Evolutionary conservation across 2,113 vertebrate species (phyloP).

Genomic region (Oophaga pumilio): DNA sequence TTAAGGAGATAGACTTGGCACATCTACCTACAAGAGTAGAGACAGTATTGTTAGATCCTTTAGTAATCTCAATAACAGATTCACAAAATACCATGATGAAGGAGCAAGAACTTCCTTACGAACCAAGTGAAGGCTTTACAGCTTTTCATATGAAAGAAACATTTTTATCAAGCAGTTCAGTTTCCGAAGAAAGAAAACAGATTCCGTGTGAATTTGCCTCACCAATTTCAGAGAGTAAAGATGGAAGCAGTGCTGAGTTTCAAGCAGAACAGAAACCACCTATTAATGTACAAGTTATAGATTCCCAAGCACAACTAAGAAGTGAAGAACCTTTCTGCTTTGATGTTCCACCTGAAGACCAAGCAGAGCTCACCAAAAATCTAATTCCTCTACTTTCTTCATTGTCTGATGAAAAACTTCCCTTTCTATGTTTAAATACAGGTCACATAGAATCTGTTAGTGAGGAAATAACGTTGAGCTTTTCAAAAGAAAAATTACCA

Average conservation of each 20-base stretch:
- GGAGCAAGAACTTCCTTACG: slow-evolving; percentile 63
- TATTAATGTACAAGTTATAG: slow-evolving; percentile 70
- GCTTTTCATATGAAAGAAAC: slow-evolving; percentile 62
- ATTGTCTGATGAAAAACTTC: slow-evolving; percentile 67
- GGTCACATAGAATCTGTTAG: slow-evolving; percentile 60
- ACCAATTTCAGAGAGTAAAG: slow-evolving; percentile 60
- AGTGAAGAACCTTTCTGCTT: slow-evolving; percentile 68
- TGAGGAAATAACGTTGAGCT: slow-evolving; percentile 56
- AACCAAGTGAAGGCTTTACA: slow-evolving; percentile 64
- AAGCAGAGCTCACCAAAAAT: slow-evolving; percentile 63
- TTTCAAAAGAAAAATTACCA: slow-evolving; percentile 64
- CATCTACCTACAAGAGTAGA: slow-evolving; percentile 65
- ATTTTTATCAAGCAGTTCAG: slow-evolving; percentile 64
- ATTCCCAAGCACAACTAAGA: slow-evolving; percentile 67
- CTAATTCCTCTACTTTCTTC: slow-evolving; percentile 63
- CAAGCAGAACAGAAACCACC: slow-evolving; percentile 64
- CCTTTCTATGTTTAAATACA: slow-evolving; percentile 64
- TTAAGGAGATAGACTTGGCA: slow-evolving; percentile 63
- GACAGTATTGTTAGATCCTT: slow-evolving; percentile 63
- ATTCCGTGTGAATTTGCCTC: slow-evolving; percentile 66
- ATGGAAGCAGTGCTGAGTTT: slow-evolving; percentile 58
- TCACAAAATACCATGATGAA: slow-evolving; percentile 69
- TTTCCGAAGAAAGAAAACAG: slow-evolving; percentile 69
- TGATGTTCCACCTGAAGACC: slow-evolving; percentile 61
- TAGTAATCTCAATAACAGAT: slow-evolving; percentile 68